These are phyloP conservation scores for Euwallacea fornicatus DNA, from an alignment of 1,140 invertebrate species.

Conservation along the genomic window DNA sequence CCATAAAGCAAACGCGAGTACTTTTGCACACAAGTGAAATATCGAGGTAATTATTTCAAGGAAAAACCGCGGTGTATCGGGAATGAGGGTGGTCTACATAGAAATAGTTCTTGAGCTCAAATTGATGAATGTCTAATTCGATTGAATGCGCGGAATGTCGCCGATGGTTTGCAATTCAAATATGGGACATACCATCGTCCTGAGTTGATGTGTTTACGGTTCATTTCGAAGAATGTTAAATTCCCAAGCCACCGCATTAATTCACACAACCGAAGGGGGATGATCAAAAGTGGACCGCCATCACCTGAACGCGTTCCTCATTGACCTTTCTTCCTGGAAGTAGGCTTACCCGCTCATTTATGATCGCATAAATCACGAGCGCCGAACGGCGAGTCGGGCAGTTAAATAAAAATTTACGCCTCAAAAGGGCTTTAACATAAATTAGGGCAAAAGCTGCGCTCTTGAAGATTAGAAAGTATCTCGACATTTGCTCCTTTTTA, in stretches of 20 bases:
- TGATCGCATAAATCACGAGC: slow-evolving; percentile 9
- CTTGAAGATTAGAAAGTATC: slow-evolving; percentile 15
- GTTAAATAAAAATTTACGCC: slow-evolving; percentile 24
- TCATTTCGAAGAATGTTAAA: too few species aligned
- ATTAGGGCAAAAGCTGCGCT: slow-evolving; percentile 6
- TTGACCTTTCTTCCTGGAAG: slow-evolving; percentile 19
- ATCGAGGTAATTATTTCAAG: slow-evolving; percentile 25
- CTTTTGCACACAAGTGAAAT: slow-evolving; percentile 19
- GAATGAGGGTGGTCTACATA: slow-evolving; percentile 3
- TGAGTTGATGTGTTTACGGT: too few species aligned
- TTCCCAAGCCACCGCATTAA: too few species aligned
- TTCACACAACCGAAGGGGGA: neutral
- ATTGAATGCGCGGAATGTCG: too few species aligned
- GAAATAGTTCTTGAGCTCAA: too few species aligned
- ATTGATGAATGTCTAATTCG: too few species aligned
- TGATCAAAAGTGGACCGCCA: slow-evolving; percentile 16
- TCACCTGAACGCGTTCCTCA: slow-evolving; percentile 10
- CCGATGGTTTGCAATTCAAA: too few species aligned
- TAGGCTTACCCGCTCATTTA: slow-evolving; percentile 3
- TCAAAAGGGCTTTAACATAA: slow-evolving; percentile 7
- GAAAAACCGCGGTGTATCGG: neutral
- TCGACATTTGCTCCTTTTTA: neutral
- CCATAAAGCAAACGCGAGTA: slow-evolving; percentile 13
- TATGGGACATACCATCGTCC: too few species aligned
- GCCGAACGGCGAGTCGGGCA: slow-evolving; percentile 10